Percentiles rank a stretch among this genome's conserved stretches.
Conservation (phyloP, 1,140 invertebrate species). For the Drosophila rufa region DNA sequence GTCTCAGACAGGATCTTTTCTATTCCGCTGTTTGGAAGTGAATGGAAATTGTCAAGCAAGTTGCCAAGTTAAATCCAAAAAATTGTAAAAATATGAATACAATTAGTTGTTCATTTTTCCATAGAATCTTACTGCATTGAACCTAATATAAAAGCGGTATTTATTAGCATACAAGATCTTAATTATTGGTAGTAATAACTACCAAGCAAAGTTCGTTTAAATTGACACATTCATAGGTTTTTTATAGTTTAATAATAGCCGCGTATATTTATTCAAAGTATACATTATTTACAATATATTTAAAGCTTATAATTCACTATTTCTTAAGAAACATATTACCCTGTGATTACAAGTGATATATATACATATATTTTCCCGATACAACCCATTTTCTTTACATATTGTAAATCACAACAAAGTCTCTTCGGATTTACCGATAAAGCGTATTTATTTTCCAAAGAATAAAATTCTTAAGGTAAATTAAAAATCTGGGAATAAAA, state of each 20-base stretch:
- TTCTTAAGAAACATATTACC: no score
- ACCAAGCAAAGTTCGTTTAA: not conserved
- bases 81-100: no score
- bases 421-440: not conserved
- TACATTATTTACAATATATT: not conserved
- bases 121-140: not conserved
- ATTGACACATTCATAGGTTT: not conserved
- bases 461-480: constrained; percentile 8
- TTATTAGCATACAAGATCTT: not conserved
- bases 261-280: not conserved
- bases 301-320: not conserved
- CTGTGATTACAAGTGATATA: not conserved
- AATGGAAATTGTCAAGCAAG: not conserved
- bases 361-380: not conserved
- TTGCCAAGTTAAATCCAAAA: no score
- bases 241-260: not conserved
- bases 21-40: not conserved
- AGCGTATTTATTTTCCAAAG: constrained; percentile 10
- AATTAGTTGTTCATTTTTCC: no score
- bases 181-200: not conserved
- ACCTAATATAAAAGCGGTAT: not conserved
- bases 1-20: no score
- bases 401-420: not conserved
- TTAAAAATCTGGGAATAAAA: not conserved
- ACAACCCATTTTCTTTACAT: no score